A percentile compares a stretch with the other conserved stretches of the same genome.
These are phyloP conservation scores for Spinus pinus DNA, from an alignment of 2,797 vertebrate genomes.

Conservation along the genomic window DNA sequence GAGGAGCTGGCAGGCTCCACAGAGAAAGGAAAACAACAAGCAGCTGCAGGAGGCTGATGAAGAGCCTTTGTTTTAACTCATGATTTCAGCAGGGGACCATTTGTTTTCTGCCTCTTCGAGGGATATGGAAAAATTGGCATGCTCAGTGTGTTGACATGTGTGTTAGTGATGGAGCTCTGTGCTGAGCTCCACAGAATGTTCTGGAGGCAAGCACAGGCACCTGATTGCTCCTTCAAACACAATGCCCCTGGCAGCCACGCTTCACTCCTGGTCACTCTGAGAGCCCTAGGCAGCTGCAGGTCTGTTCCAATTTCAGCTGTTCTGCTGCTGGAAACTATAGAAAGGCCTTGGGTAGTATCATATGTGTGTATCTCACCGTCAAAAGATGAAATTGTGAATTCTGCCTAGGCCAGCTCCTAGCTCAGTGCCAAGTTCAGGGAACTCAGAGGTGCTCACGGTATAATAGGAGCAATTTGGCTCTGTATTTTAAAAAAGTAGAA, in stretches of 20 bases:
- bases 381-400: background rate
- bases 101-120: background rate
- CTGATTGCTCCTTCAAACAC: background rate
- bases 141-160: background rate
- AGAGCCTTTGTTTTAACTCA: conserved; percentile 50
- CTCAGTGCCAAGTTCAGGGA: background rate
- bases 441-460: background rate
- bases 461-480: background rate
- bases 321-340: background rate
- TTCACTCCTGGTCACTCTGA: background rate
- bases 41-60: conserved; percentile 62
- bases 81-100: conserved; percentile 26
- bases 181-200: background rate
- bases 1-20: conserved; percentile 21
- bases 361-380: background rate
- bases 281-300: background rate
- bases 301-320: background rate
- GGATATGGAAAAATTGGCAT: background rate
- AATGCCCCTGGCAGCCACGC: background rate
- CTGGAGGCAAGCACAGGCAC: background rate
- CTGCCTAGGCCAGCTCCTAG: background rate
- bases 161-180: background rate
- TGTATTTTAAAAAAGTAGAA: background rate
- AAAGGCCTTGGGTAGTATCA: background rate
- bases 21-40: conserved; percentile 47